Conservation (phyloP, 1,140 invertebrate genomes). For the Trichonephila clavata region DNA sequence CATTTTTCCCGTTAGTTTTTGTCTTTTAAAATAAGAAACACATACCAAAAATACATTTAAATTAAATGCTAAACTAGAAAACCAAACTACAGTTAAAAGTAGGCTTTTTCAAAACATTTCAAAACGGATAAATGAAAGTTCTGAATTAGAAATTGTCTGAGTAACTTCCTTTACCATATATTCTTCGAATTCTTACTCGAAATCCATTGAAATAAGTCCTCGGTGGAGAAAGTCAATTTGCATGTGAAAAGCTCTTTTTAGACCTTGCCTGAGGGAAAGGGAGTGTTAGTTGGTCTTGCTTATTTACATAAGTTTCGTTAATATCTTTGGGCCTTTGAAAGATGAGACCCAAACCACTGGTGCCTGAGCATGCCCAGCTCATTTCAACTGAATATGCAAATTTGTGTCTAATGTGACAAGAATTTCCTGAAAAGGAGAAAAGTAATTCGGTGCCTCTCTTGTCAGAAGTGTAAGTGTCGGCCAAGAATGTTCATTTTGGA, state of each 20-base stretch:
- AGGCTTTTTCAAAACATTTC: not conserved
- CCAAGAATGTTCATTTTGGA: not conserved
- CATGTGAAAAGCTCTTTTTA: conserved; percentile 25
- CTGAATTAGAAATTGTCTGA: not conserved
- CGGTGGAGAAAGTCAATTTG: conserved; percentile 16
- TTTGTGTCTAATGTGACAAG: not conserved
- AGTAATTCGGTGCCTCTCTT: not conserved
- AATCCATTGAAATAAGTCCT: conserved; percentile 23
- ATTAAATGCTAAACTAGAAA: not conserved
- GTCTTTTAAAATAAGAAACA: too few relatives aligned
- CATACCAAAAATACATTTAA: too few relatives aligned
- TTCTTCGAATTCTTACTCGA: conserved; percentile 12
- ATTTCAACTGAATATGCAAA: not conserved
- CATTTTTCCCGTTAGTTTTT: too few relatives aligned
- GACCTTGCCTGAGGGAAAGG: not conserved
- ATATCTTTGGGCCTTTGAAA: not conserved
- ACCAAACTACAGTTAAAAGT: not conserved
- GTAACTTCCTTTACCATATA: not conserved
- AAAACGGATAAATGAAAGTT: not conserved
- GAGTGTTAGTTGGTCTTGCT: not conserved
- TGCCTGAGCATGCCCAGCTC: not conserved
- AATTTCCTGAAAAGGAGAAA: not conserved
- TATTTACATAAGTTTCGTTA: not conserved
- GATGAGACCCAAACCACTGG: not conserved
- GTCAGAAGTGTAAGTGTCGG: not conserved